Base-by-base conservation (phyloP, 2,888 invertebrate species). In the Ashinkailepas kermadecensis region DNA sequence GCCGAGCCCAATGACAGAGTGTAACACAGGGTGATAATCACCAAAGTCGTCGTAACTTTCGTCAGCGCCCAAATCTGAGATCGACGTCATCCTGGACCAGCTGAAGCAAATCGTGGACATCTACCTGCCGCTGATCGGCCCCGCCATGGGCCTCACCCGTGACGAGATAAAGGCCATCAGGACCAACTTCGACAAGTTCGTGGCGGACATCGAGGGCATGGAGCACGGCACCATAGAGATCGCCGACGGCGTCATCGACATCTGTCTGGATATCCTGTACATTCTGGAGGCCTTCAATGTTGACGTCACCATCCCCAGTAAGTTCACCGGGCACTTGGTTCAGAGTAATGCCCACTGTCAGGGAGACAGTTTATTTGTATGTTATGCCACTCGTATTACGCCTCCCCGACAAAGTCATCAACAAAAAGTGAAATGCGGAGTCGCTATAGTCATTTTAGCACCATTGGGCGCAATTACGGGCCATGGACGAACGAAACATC, bases 221-320 rank as follows among this genome's bases (percentile, higher is more conserved):
- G 74, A 74, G 74, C 74, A 74, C 54, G 74, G 74, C 74, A 74
- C 74, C 21, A 11, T 74, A 8, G 74, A 18, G 21, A 56, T 56
- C 74, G 54, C 54, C 21, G 3, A 1, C n/a, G 74, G 74, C 15
- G 56, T 56, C 74, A 21, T 74, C 21, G 56, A 74, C 56, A 54
- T 74, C 74, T 74, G 74, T 56, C 13, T 74, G 3, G 74, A 74
- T 18, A 74, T 74, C 21, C 74, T 74, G 21, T 56, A 21, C 54
- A 12, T 74, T 39, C 74, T 74, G 74, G 74, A 74, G 74, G 74
- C 74, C 2, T 74, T 74, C 56, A 56, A 54, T 7, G 21, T 74
- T 11, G 54, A 74, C 56, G 21, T 74, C 74, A 74, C 74, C 56
- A 18, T 74, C 18, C 74, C 74, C 7, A 54, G 74, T 74, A 54